Base-by-base conservation (phyloP, 64 coral and sea anemone species). In the Anthopleura sola region DNA sequence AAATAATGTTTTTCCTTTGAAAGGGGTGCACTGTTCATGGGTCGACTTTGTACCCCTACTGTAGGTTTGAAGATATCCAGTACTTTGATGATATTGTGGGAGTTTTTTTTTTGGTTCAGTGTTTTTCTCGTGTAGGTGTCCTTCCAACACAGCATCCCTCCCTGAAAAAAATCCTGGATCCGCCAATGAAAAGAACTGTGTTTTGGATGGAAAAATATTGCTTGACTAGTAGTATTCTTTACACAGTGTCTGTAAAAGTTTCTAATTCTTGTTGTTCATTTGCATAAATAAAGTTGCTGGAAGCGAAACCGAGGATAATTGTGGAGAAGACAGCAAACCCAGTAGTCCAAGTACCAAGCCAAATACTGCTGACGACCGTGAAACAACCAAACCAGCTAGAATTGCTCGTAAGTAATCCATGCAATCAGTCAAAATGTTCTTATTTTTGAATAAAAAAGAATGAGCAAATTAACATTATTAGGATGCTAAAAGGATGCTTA, bases 291-390 rank as follows among this genome's bases (percentile, higher is more conserved):
- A 32, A 79, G 76, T 79, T 79, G 76, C 76, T 46, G 76, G 76
- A 79, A 79, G 76, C 76, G 76, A 79, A 48, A 79, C 76, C 0
- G 76, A 79, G 20, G 76, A 79, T 47, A 79, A 79, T 46, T 17
- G 37, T 79, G 76, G 76, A 48, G 76, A 79, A 40, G 76, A 79
- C 76, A 79, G 76, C 38, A 79, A 79, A n/a, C 76, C 76, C 6
- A 79, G 12, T 48, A 79, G 76, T 44, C 76, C 76, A 79, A 23
- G 16, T 46, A 38, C 36, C 19, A 79, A 79, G 24, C 37, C 38
- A n/a, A 71, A 71, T 71, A 39, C 75, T 23, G 36, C 28, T 75
- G 76, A 79, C 7, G 76, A 79, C 1, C 37, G 76, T 9, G 76
- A 79, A 79, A 10, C 76, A 17, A 34, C 28, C 6, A 79, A 79